Evolutionary conservation across 1,140 invertebrate species (phyloP).

Genomic region (Battus philenor): DNA sequence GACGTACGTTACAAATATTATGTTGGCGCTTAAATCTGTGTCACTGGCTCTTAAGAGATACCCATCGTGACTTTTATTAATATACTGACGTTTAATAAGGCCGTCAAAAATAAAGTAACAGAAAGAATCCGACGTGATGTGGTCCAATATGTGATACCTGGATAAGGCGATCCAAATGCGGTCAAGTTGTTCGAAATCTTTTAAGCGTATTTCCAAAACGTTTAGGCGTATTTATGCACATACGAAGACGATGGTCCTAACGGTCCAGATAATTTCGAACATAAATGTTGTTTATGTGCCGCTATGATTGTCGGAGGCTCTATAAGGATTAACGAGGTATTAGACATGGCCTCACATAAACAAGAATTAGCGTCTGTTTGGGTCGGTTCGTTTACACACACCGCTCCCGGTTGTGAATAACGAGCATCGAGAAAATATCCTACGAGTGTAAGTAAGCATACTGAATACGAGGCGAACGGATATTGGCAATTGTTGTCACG

Average conservation of each 20-base stretch:
- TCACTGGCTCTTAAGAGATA: slow-evolving; percentile 49
- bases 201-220: slow-evolving; percentile 24
- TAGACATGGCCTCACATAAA: slow-evolving; percentile 57
- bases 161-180: slow-evolving; percentile 29
- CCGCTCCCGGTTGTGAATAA: slow-evolving; percentile 60
- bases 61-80: slow-evolving; percentile 45
- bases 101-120: slow-evolving; percentile 31
- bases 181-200: slow-evolving; percentile 32
- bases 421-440: slow-evolving; percentile 49
- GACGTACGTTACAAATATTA: slow-evolving; percentile 56
- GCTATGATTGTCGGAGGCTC: slow-evolving; percentile 47
- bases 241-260: slow-evolving; percentile 27
- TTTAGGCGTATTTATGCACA: background rate
- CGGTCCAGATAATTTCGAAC: slow-evolving; percentile 28
- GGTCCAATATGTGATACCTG: slow-evolving; percentile 8
- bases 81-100: slow-evolving; percentile 34
- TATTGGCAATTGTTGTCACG: slow-evolving; percentile 29
- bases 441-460: slow-evolving; percentile 48
- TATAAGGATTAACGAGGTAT: slow-evolving; percentile 48
- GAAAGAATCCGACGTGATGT: slow-evolving; percentile 11
- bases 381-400: slow-evolving; percentile 68
- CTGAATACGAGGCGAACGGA: slow-evolving; percentile 48
- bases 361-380: slow-evolving; percentile 67
- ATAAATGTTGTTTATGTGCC: slow-evolving; percentile 29
- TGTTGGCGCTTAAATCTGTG: slow-evolving; percentile 48